phyloP scores from a whole-genome alignment of 1,140 invertebrate genomes.

The Trachymyrmex septentrionalis region DNA sequence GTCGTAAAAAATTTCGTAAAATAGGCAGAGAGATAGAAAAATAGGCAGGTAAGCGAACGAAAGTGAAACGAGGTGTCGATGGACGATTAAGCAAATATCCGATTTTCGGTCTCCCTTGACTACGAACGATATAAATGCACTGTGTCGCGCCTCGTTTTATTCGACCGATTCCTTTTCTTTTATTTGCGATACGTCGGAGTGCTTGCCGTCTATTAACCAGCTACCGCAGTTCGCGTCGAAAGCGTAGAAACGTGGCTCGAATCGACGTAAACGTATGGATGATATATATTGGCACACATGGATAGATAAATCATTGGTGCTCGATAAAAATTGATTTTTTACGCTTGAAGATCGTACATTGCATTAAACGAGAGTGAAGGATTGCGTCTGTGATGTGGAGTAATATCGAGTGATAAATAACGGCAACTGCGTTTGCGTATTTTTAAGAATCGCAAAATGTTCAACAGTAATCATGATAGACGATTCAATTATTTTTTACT shows the following conservation, averaged over 20 bases:
- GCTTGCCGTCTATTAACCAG: constrained; percentile 63
- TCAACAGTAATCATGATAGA: not conserved
- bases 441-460: constrained; percentile 16
- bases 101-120: constrained; percentile 51
- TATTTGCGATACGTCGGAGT: constrained; percentile 64
- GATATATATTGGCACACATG: constrained; percentile 14
- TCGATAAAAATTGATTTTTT: constrained; percentile 21
- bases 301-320: constrained; percentile 59
- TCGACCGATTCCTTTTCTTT: constrained; percentile 45
- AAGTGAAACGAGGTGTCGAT: constrained; percentile 60
- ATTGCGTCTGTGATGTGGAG: constrained; percentile 25
- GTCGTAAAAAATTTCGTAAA: not conserved
- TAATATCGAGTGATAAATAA: constrained; percentile 28
- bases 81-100: constrained; percentile 75
- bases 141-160: constrained; percentile 51
- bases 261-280: constrained; percentile 39
- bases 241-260: constrained; percentile 54
- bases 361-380: constrained; percentile 32
- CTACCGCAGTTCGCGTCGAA: constrained; percentile 60
- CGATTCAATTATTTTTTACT: constrained; percentile 12
- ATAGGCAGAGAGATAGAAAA: constrained; percentile 19
- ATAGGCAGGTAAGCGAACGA: constrained; percentile 54
- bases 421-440: not conserved
- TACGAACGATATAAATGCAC: constrained; percentile 41
- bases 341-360: constrained; percentile 24